Conservation (phyloP, 1,140 invertebrate species). For the Mercenaria mercenaria region DNA sequence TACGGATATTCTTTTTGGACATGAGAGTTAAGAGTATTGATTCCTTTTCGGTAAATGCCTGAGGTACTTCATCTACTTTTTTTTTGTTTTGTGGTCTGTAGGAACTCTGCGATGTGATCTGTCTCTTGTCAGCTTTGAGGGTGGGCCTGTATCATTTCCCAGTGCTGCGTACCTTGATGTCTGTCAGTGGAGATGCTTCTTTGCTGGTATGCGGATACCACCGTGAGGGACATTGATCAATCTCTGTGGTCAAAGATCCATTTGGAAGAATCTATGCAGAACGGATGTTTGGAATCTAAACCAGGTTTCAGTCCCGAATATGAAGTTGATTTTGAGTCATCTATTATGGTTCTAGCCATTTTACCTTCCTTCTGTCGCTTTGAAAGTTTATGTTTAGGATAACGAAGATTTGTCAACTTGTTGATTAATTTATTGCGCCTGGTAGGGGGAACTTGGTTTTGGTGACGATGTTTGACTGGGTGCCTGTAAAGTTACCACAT, state of each 20-base stretch:
- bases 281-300: background rate
- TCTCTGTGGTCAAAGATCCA: background rate
- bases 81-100: too few species aligned
- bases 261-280: background rate
- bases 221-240: background rate
- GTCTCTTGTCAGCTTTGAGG: background rate
- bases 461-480: constrained; percentile 24
- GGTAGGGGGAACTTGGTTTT: background rate
- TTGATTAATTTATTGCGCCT: background rate
- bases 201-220: background rate
- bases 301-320: constrained; percentile 12
- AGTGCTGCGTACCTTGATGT: background rate
- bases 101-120: too few species aligned
- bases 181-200: background rate
- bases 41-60: background rate
- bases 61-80: too few species aligned
- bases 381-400: constrained; percentile 10
- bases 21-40: background rate
- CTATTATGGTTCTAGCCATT: background rate
- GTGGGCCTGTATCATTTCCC: background rate
- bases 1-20: too few species aligned
- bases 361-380: background rate
- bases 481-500: too few species aligned
- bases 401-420: background rate
- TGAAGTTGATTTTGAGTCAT: background rate